Base-by-base conservation (phyloP, 2,113 vertebrate genomes). In the Sisor rabdophorus region DNA sequence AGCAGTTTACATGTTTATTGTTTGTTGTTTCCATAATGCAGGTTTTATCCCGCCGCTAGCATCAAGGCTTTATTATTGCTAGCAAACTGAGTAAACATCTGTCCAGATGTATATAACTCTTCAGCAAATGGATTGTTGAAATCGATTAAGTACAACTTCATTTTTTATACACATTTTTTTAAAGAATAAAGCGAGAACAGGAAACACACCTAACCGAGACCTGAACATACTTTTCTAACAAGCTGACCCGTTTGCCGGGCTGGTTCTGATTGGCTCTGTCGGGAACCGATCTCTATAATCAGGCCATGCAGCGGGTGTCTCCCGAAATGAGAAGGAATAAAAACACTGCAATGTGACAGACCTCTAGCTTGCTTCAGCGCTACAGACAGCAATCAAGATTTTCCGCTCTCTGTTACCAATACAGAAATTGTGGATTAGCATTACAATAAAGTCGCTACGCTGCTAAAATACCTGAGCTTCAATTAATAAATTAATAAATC, bases 261-360 rank as follows among this genome's bases (percentile, higher is more conserved):
- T 80, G 53, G 73, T 78, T 61, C 73, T 77, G 71, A 78, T 82
- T 75, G 72, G 65, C 73, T 82, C 64, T 24, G 69, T 24, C 44
- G 4, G 56, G 73, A 82, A 67, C 26, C 52, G 9, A 80, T 81
- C 72, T 83, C 71, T 55, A 77, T 83, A 84, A 84, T 79, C 71
- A 84, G 20, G 30, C 9, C 40, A 79, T 80, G 77, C 40, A 69
- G 8, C 65, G 15, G 71, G 53, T 15, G 22, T 76, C 28, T 36
- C 54, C 73, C 63, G 55, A 70, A 48, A 16, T 7, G 17, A 19
- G 17, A 44, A 22, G n/a, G 26, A 22, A 15, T 26, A 16, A 26
- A 78, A 75, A 75, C 17, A 36, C 56, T 71, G 54, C 26, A 36
- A 67, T 69, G 63, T 59, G 64, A 63, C 73, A 50, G 4, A 1